Conservation (phyloP, 2,797 vertebrate genomes). For the Crax fasciolata region DNA sequence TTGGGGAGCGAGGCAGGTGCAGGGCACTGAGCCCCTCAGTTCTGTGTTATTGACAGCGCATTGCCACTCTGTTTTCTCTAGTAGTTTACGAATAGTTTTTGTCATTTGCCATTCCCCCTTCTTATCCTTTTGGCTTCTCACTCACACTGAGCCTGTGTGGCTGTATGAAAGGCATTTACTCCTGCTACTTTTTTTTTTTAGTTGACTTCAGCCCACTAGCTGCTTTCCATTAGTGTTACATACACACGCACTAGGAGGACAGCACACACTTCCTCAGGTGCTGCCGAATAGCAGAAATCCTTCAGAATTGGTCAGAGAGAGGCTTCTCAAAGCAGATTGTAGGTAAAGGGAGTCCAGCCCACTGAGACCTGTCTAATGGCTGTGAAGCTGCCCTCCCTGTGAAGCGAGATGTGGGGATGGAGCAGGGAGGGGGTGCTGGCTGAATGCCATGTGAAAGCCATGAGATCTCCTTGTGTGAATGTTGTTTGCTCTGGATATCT, state of each 20-base stretch:
- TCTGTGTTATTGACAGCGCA: not conserved
- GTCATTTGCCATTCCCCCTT: slow-evolving; percentile 51
- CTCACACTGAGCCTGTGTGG: slow-evolving; percentile 62
- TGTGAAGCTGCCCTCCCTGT: not conserved
- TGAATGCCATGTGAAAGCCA: not conserved
- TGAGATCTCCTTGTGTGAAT: not conserved
- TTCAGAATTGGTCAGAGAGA: slow-evolving; percentile 33
- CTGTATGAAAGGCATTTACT: slow-evolving; percentile 80
- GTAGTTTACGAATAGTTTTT: not conserved
- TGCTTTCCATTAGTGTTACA: slow-evolving; percentile 77
- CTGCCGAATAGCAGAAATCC: slow-evolving; percentile 45
- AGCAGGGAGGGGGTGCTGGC: not conserved
- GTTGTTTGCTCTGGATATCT: slow-evolving; percentile 22
- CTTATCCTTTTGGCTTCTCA: slow-evolving; percentile 67
- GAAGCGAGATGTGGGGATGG: slow-evolving; percentile 28
- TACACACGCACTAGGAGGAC: slow-evolving; percentile 53
- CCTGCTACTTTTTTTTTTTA: slow-evolving; percentile 45
- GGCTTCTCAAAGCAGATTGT: slow-evolving; percentile 5
- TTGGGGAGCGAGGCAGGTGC: not conserved
- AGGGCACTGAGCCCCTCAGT: not conserved
- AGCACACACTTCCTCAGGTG: slow-evolving; percentile 27
- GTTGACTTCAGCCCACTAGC: slow-evolving; percentile 47
- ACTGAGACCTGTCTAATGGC: not conserved
- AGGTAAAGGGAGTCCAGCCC: not conserved
- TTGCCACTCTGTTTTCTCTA: not conserved